These are phyloP conservation scores for Tachysurus fulvidraco DNA, from an alignment of 2,113 vertebrate species.

Conservation along the genomic window DNA sequence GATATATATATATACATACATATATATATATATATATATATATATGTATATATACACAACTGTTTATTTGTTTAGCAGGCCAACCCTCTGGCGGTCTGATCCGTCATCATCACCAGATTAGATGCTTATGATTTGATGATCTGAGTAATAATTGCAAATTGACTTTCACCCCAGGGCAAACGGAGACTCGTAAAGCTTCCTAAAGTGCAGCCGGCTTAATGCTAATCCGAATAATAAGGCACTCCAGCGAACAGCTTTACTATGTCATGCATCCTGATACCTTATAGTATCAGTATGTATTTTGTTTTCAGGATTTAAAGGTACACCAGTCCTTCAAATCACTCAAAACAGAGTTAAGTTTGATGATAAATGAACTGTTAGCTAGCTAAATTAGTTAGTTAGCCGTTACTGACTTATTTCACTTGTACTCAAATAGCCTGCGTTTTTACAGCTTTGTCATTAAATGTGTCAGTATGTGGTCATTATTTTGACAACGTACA, in stretches of 20 bases:
- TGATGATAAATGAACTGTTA: not conserved
- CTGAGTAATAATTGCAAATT: not conserved
- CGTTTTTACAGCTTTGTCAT: not conserved
- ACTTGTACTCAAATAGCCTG: not conserved
- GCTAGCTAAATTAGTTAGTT: not conserved
- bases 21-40: not conserved
- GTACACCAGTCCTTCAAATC: not conserved
- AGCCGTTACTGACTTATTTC: no score
- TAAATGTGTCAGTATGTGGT: not conserved
- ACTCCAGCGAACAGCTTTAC: not conserved
- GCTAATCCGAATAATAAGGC: conserved; percentile 24
- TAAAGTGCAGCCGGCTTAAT: not conserved
- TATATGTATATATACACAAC: not conserved
- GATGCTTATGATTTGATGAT: conserved; percentile 15
- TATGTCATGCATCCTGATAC: not conserved
- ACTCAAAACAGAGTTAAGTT: not conserved
- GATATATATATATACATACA: no score
- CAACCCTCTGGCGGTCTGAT: not conserved
- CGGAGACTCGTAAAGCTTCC: not conserved
- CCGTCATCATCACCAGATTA: not conserved
- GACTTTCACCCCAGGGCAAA: not conserved
- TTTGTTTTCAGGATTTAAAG: not conserved
- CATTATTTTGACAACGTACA: not conserved
- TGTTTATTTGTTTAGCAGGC: conserved; percentile 6
- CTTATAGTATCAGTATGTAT: not conserved